These are phyloP conservation scores for Hyposmocoma kahamanoa DNA, from an alignment of 1,140 invertebrate species.

Conservation along the genomic window DNA sequence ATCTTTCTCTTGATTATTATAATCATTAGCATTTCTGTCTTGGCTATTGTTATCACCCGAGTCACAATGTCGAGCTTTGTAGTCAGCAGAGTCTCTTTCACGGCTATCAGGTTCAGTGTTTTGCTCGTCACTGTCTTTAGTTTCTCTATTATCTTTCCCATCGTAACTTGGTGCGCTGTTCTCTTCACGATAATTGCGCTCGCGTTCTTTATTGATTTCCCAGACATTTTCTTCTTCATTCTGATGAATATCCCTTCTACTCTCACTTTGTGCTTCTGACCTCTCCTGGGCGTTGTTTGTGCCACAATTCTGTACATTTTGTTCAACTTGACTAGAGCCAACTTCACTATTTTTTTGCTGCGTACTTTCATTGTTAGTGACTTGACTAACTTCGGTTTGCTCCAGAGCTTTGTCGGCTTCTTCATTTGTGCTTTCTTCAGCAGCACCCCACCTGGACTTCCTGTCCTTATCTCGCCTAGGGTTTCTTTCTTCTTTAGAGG, in stretches of 20 bases:
- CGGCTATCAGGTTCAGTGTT: background rate
- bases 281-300: constrained; percentile 12
- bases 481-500: constrained; percentile 27
- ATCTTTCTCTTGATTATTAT: background rate
- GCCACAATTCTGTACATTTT: constrained; percentile 17
- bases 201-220: no score
- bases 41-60: background rate
- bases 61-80: background rate
- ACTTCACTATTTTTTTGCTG: constrained; percentile 7
- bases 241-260: no score
- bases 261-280: no score
- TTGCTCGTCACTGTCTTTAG: background rate
- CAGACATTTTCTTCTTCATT: constrained; percentile 9
- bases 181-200: no score
- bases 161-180: no score
- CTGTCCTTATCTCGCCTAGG: constrained; percentile 52
- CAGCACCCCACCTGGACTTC: constrained; percentile 61
- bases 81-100: background rate
- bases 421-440: constrained; percentile 29
- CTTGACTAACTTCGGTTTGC: constrained; percentile 1
- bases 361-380: background rate
- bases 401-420: background rate
- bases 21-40: background rate
- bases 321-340: constrained; percentile 29
- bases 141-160: no score